A percentile compares a stretch with the other conserved stretches of the same genome.
Evolutionary conservation across 1,140 invertebrate genomes (phyloP).

Genomic region (Pseudomyrmex concolor): DNA sequence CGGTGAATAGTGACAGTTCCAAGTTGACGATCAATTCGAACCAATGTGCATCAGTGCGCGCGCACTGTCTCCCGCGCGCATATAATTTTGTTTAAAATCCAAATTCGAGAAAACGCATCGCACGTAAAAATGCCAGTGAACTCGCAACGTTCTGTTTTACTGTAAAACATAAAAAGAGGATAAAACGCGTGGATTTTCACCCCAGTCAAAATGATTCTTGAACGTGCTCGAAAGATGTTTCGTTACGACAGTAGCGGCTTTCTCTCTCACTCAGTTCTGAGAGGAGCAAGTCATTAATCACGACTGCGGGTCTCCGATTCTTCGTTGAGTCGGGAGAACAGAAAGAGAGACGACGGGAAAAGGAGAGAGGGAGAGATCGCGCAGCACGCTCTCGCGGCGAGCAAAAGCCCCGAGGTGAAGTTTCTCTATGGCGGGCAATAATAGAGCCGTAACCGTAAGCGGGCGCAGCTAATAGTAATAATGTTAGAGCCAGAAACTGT

Average conservation of each 20-base stretch:
- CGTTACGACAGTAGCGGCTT: slow-evolving; percentile 62
- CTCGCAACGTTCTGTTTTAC: neutral
- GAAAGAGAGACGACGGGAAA: slow-evolving; percentile 52
- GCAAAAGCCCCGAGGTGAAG: slow-evolving; percentile 68
- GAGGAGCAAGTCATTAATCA: slow-evolving; percentile 81
- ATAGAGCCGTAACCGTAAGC: slow-evolving; percentile 77
- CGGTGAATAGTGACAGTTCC: slow-evolving; percentile 22
- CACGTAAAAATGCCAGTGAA: neutral
- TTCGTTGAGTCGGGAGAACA: slow-evolving; percentile 57
- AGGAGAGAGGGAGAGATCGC: slow-evolving; percentile 56
- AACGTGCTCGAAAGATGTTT: slow-evolving; percentile 69
- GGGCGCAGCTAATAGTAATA: slow-evolving; percentile 81
- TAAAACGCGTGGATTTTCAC: neutral
- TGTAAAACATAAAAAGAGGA: neutral
- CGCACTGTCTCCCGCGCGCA: too few relatives aligned
- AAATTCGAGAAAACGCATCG: neutral
- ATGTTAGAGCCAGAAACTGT: slow-evolving; percentile 74
- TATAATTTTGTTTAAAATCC: too few relatives aligned
- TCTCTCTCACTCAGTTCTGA: too few relatives aligned
- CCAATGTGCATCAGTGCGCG: neutral
- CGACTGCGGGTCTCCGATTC: slow-evolving; percentile 73
- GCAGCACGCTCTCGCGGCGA: slow-evolving; percentile 63
- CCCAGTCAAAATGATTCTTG: slow-evolving; percentile 45
- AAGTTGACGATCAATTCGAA: slow-evolving; percentile 11
- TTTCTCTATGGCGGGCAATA: slow-evolving; percentile 75